Evolutionary conservation across 1,140 invertebrate species (phyloP).

Genomic region (Drosophila arizonae): DNA sequence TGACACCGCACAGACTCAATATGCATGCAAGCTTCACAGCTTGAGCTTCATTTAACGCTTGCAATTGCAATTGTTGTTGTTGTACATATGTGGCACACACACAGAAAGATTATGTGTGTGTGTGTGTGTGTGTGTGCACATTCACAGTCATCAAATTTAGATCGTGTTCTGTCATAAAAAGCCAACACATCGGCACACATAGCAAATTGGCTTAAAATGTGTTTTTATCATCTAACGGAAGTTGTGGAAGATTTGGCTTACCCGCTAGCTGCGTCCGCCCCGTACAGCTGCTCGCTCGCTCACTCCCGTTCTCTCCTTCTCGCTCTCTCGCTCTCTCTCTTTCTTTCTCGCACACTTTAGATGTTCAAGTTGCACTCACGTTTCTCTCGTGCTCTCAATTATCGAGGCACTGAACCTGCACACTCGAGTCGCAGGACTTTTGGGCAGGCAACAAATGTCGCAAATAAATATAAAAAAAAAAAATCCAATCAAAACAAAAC

Average conservation of each 20-base stretch:
- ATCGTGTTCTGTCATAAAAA: slow-evolving; percentile 33
- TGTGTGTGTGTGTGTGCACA: neutral
- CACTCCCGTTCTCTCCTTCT: neutral
- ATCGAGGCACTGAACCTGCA: slow-evolving; percentile 13
- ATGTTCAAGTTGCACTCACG: slow-evolving; percentile 27
- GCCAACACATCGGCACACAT: slow-evolving; percentile 20
- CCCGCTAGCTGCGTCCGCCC: slow-evolving; percentile 7
- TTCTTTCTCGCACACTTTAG: neutral
- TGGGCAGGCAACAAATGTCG: neutral
- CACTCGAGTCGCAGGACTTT: neutral
- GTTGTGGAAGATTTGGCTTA: slow-evolving; percentile 41
- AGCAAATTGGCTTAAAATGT: slow-evolving; percentile 31
- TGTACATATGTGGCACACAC: slow-evolving; percentile 28
- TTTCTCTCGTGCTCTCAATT: slow-evolving; percentile 8
- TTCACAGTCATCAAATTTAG: slow-evolving; percentile 25
- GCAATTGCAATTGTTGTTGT: neutral
- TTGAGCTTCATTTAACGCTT: slow-evolving; percentile 25
- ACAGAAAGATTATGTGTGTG: too few relatives aligned
- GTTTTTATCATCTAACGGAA: slow-evolving; percentile 23
- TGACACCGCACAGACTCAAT: slow-evolving; percentile 5
- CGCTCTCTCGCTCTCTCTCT: neutral
- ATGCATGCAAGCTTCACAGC: slow-evolving; percentile 17
- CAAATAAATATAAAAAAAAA: neutral
- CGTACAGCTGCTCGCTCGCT: neutral
- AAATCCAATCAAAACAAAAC: slow-evolving; percentile 8